Base-by-base conservation (phyloP, 2,888 invertebrate genomes). In the Drosophila stalkeri region DNA sequence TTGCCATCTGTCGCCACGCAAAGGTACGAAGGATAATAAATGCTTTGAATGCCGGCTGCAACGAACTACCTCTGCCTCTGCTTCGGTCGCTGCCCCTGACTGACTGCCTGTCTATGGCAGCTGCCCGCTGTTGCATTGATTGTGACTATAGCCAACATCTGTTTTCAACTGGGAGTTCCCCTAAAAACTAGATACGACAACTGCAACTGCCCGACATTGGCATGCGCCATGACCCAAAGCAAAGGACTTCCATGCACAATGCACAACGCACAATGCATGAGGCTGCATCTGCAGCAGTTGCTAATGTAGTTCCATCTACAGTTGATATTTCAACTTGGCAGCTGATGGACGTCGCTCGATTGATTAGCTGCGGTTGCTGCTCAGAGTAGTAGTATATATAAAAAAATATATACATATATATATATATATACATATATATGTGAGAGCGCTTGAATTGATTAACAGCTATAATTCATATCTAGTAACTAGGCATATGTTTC, bases 81-180 rank as follows among this genome's bases (percentile, higher is more conserved):
- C 31, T 4, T 35, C 35, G 2, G 35, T 12, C 46, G 37, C 35
- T 23, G 54, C 8, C 64, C 43, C 49, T 18, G 62, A 33, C 49
- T 49, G 37, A 33, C 54, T 39, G 20, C 33, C 54, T 37, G 37
- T 9, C 39, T 64, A 37, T 39, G 37, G 69, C 77, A 71, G 74
- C 70, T 67, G 81, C 67, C 64, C 64, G 72, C 72, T 68, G 77
- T 56, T 65, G 79, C 82, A 70, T 80, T 80, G 80, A 80, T 81
- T 80, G 64, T 49, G 64, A 51, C 46, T 54, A 57, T 37, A 64
- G 51, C 31, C 37, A 75, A 75, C 81, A 80, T 77, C 80, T 80
- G 81, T 64, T 63, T 68, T 66, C 54, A 56, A 20, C 57, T 46
- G 63, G 76, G 80, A 71, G 66, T 71, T 75, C 71, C 80, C 71